Conservation (phyloP, 2,888 invertebrate species). For the Troilus luridus region DNA sequence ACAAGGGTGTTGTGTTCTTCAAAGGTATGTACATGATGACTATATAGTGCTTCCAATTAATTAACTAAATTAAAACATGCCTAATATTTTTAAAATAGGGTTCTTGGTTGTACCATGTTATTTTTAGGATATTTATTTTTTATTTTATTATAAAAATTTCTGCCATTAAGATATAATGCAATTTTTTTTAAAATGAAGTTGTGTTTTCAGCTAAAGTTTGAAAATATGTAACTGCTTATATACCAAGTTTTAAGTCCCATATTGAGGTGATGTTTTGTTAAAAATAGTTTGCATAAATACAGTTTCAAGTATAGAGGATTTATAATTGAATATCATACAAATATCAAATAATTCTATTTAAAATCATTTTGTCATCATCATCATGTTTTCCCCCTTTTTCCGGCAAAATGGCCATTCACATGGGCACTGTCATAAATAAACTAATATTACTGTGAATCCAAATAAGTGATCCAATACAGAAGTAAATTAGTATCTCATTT, state of each 20-base stretch:
- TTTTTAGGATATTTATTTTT: too few relatives aligned
- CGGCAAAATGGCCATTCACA: not conserved
- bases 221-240: too few relatives aligned
- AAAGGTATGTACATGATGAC: slow-evolving; percentile 77
- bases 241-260: too few relatives aligned
- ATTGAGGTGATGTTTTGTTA: too few relatives aligned
- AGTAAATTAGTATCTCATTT: not conserved
- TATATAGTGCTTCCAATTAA: not conserved
- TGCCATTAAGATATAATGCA: not conserved
- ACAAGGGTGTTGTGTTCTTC: slow-evolving; percentile 90
- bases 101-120: not conserved
- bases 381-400: too few relatives aligned
- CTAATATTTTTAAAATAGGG: not conserved
- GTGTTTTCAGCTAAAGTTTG: too few relatives aligned
- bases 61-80: not conserved
- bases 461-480: not conserved
- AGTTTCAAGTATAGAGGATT: too few relatives aligned
- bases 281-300: too few relatives aligned
- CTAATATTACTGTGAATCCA: not conserved
- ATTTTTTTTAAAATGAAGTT: not conserved
- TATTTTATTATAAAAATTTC: not conserved
- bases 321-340: too few relatives aligned
- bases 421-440: not conserved
- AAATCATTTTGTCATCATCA: too few relatives aligned
- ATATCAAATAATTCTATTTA: too few relatives aligned